Evolutionary conservation across 2,888 invertebrate species (phyloP).

Genomic region (Loripinus fragilis): DNA sequence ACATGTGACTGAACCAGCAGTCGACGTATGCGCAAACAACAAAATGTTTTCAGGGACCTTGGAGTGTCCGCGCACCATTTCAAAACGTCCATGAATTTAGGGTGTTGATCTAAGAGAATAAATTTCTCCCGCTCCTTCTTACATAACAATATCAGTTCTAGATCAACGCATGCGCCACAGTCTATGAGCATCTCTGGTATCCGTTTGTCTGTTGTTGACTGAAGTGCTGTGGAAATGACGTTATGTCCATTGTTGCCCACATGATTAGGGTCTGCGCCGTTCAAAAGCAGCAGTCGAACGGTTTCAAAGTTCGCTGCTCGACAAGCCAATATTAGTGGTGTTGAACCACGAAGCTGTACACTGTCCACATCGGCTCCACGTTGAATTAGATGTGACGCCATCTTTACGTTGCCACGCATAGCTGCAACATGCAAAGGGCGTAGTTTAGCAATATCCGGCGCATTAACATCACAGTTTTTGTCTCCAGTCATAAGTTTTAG

Average conservation of each 20-base stretch:
- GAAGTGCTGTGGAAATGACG: constrained; percentile 71
- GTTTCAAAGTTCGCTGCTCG: constrained; percentile 66
- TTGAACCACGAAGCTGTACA: constrained; percentile 73
- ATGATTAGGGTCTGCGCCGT: constrained; percentile 77
- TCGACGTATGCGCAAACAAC: constrained; percentile 66
- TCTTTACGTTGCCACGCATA: constrained; percentile 71
- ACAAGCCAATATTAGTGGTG: constrained; percentile 71
- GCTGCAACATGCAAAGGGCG: constrained; percentile 75
- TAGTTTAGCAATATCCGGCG: constrained; percentile 68
- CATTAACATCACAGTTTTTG: constrained; percentile 69
- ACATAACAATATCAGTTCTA: constrained; percentile 64
- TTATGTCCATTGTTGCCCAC: constrained; percentile 73
- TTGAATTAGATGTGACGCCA: constrained; percentile 67
- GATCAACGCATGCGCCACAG: constrained; percentile 68
- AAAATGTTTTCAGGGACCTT: constrained; percentile 63
- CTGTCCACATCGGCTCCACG: constrained; percentile 72
- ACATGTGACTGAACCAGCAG: constrained; percentile 53
- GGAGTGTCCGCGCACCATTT: constrained; percentile 62
- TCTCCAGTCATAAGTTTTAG: constrained; percentile 63
- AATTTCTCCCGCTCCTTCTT: constrained; percentile 66
- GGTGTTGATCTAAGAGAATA: constrained; percentile 58
- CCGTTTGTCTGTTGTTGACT: constrained; percentile 58
- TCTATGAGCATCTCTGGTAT: constrained; percentile 70
- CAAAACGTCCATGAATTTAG: constrained; percentile 61
- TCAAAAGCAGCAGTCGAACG: constrained; percentile 67